These are phyloP conservation scores for Oreohelix idahoensis DNA, from an alignment of 1,140 invertebrate genomes.

Conservation along the genomic window DNA sequence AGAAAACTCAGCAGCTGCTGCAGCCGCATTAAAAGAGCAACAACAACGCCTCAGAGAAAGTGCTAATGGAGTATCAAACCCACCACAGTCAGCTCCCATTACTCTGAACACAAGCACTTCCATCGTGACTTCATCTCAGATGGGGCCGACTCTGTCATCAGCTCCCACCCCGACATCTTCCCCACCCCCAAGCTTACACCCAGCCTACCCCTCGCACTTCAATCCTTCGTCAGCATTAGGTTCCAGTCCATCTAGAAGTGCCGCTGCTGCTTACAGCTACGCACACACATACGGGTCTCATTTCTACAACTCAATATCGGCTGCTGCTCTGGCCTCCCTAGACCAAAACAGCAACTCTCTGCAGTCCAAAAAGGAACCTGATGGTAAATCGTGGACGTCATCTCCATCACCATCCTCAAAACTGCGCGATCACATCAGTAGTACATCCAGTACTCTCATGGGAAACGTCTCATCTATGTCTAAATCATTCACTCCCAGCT, in stretches of 20 bases:
- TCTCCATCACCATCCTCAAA: conserved; percentile 23
- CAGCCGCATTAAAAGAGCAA: conserved; percentile 36
- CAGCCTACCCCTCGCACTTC: conserved; percentile 29
- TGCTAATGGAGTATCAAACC: background rate
- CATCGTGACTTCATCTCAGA: background rate
- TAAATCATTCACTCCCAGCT: background rate
- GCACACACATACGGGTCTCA: conserved; percentile 24
- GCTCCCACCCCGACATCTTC: background rate
- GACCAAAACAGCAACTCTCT: conserved; percentile 37
- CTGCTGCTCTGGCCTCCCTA: conserved; percentile 23
- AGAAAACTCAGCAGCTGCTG: conserved; percentile 28
- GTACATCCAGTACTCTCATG: background rate
- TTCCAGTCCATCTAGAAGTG: conserved; percentile 20
- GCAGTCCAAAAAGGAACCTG: conserved; percentile 26
- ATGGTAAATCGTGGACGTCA: conserved; percentile 18
- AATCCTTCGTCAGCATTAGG: conserved; percentile 4
- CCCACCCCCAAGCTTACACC: conserved; percentile 27
- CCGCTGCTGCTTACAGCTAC: conserved; percentile 32
- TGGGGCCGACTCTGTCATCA: background rate
- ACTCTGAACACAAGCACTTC: background rate
- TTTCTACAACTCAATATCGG: conserved; percentile 34
- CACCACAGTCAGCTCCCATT: background rate
- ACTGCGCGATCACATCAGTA: background rate
- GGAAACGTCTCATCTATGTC: background rate
- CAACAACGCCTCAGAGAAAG: conserved; percentile 33